Evolutionary conservation across 2,888 invertebrate species (phyloP), one percentile per base, ranked within the genome.

Genomic region (Apodemia mormo): DNA sequence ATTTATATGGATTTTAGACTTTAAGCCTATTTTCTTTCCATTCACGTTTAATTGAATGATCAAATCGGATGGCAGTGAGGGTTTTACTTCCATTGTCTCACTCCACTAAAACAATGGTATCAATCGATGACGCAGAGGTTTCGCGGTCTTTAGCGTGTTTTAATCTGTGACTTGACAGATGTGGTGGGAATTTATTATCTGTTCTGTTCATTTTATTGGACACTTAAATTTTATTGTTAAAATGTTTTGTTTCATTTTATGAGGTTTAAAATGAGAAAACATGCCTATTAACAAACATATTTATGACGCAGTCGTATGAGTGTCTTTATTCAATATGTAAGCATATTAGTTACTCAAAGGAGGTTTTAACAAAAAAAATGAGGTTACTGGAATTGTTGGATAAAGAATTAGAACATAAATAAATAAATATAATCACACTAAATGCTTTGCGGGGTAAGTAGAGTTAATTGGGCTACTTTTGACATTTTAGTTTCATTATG

Each of bases 11-110:
- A 84, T 84, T 85, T 85, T 81, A 75, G 84, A 83, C 79, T 85
- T 80, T 86, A 89, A 89, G 89, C 89, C 91, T 90, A 90, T 89
- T 90, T 91, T 89, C 87, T 86, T 84, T 83, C 84, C 79, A 86
- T 89, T 90, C 85, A 81, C 80, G 85, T 84, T 87, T 86, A 91
- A 91, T 90, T 89, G 90, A 86, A 88, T 85, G 90, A 88, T 87
- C 84, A 88, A 88, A 89, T 88, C 87, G 85, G 77, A 78, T 76
- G 81, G 82, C 80, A 81, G 85, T 83, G 81, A 81, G 78, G 73
- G 77, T 75, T 77, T 56, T 58, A 58, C 33, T 29, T 49, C 58
- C 30, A 83, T 88, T 88, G 85, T 87, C 81, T 80, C 71, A 71
- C 74, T 73, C 79, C 77, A 76, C 77, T 82, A 77, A 85, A 85